These are phyloP conservation scores for Percina caprodes DNA, from an alignment of 2,113 vertebrate genomes.

Conservation along the genomic window DNA sequence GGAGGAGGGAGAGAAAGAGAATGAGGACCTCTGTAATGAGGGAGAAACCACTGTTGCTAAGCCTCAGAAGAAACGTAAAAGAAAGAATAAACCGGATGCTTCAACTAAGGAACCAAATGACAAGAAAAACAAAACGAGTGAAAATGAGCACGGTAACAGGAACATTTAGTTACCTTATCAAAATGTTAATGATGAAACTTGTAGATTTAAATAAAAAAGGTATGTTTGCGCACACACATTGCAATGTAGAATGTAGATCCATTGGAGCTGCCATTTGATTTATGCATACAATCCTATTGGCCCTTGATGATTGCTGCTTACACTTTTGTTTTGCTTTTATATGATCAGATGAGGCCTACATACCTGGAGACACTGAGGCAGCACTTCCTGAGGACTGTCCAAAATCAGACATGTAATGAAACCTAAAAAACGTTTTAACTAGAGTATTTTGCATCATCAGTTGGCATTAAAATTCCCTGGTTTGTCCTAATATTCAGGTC, in stretches of 20 bases:
- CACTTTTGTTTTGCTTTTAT: not conserved
- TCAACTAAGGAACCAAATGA: slow-evolving; percentile 56
- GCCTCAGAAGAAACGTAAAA: slow-evolving; percentile 81
- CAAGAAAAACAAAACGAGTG: slow-evolving; percentile 50
- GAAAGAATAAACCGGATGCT: slow-evolving; percentile 66
- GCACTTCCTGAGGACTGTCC: slow-evolving; percentile 49
- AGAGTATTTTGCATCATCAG: not conserved
- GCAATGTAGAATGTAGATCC: not conserved
- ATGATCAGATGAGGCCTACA: slow-evolving; percentile 54
- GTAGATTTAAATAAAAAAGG: not conserved
- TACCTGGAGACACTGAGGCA: slow-evolving; percentile 59
- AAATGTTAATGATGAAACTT: not conserved
- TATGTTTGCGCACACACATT: not conserved
- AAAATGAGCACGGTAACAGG: slow-evolving; percentile 41
- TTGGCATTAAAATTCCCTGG: not conserved
- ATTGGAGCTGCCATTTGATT: too few relatives aligned
- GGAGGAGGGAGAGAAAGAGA: slow-evolving; percentile 87
- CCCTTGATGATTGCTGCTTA: not conserved
- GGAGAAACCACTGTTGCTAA: slow-evolving; percentile 24
- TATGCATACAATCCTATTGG: not conserved
- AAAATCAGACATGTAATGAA: slow-evolving; percentile 61
- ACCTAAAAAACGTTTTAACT: not conserved
- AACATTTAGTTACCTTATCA: not conserved
- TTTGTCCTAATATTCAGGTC: slow-evolving; percentile 43
- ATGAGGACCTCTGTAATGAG: slow-evolving; percentile 81